Base-by-base conservation (phyloP, 1,140 invertebrate genomes). In the Trichogramma pretiosum region DNA sequence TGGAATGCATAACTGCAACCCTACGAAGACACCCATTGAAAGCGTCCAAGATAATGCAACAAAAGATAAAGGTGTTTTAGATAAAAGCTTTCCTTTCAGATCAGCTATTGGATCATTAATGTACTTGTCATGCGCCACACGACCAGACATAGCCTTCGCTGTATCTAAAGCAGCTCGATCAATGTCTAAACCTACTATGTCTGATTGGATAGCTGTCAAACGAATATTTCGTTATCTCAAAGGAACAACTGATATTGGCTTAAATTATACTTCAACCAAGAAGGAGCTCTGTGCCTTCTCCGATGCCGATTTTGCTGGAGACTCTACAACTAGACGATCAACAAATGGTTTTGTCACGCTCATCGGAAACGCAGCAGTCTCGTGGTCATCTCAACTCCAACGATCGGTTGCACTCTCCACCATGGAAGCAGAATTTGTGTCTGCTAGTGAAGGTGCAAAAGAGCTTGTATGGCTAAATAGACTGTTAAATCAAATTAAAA, bases 31-130 rank as follows among this genome's bases (percentile, higher is more conserved):
- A n/a, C n/a, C n/a, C n/a, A n/a, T n/a, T n/a, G n/a, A n/a, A n/a
- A n/a, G n/a, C n/a, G n/a, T n/a, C n/a, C n/a, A n/a, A n/a, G n/a
- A n/a, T n/a, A n/a, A n/a, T n/a, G n/a, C n/a, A n/a, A n/a, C n/a
- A n/a, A n/a, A n/a, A n/a, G n/a, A n/a, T n/a, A n/a, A n/a, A n/a
- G 58, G 22, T 73, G 73, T 51, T 52, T 74, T 2, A 61, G 63
- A 34, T 60, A 53, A 33, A 72, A 38, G n/a, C 9, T 16, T 21
- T 4, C 50, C 50, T 24, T 46, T 47, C 28, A 44, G 43, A 14
- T 38, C 47, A 44, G 50, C 45, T 7, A 40, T 52, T 7, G 50
- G 50, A 5, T 46, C 45, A 10, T 28, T 50, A 13, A 11, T 50
- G n/a, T 45, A 45, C 23, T 14, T 30, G n/a, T 8, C 44, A 1